phyloP scores from a whole-genome alignment of 2,113 vertebrate species.

The Nyctereutes procyonoides region DNA sequence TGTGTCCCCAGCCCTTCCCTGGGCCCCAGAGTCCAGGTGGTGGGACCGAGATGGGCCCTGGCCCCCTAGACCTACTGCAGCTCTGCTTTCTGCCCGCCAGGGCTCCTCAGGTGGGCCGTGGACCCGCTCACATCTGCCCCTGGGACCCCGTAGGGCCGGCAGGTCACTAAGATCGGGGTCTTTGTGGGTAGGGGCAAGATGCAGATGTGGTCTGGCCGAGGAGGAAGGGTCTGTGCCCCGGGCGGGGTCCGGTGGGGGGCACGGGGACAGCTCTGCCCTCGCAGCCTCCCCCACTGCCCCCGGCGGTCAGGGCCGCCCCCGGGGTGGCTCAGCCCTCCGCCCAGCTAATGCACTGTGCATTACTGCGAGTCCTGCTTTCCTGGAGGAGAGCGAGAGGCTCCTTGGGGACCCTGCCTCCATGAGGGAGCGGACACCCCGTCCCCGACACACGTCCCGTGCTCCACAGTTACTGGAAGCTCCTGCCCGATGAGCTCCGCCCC shows the following conservation, averaged over 20 bases:
- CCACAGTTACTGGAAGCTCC: neutral
- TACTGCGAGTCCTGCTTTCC: conserved; percentile 30
- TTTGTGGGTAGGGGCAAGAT: neutral
- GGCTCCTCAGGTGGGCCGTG: rapidly evolving
- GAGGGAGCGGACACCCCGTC: neutral
- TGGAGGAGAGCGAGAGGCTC: neutral
- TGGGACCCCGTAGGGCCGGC: neutral
- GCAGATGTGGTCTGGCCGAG: neutral
- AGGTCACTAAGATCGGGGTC: neutral
- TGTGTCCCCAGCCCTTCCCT: neutral
- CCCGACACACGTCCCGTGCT: neutral
- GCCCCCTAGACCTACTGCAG: neutral
- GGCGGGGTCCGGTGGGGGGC: neutral
- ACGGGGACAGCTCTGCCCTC: neutral
- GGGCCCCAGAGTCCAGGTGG: neutral
- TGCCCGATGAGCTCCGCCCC: neutral
- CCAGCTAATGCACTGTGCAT: conserved; percentile 9
- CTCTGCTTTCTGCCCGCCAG: neutral
- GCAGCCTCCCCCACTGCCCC: neutral
- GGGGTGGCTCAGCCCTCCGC: neutral
- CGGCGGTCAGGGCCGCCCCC: neutral
- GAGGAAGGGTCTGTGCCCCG: neutral
- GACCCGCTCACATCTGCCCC: neutral
- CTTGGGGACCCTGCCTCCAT: neutral
- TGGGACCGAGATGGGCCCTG: rapidly evolving